phyloP scores from a whole-genome alignment of 2,888 invertebrate species.

The Ochropleura plecta region DNA sequence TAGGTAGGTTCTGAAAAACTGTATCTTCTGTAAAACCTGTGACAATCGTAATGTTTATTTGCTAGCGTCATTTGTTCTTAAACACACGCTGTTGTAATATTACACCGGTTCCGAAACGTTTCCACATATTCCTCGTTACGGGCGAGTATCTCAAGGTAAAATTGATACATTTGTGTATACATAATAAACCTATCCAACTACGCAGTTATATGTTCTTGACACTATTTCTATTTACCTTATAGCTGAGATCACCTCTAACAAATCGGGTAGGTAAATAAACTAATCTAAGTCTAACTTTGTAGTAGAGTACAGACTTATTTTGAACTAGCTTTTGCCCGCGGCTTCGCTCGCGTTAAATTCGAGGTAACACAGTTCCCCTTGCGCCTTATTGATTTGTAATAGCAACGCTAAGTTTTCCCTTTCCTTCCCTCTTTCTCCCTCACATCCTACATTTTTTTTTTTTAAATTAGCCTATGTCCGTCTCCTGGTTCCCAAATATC shows the following conservation, averaged over 20 bases:
- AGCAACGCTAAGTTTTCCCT: no score
- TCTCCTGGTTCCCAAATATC: no score
- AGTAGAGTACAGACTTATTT: background rate
- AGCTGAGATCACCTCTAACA: slow-evolving; percentile 11
- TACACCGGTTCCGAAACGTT: slow-evolving; percentile 55
- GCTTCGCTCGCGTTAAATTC: no score
- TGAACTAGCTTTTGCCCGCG: no score
- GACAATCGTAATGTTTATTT: slow-evolving; percentile 10
- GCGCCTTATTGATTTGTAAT: no score
- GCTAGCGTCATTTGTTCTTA: slow-evolving; percentile 25
- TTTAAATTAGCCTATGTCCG: no score
- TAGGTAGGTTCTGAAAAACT: slow-evolving; percentile 9
- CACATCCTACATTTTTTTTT: no score
- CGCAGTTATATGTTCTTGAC: slow-evolving; percentile 37
- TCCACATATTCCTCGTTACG: slow-evolving; percentile 52
- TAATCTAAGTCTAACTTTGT: slow-evolving; percentile 6
- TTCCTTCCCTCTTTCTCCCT: no score
- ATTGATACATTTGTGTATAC: slow-evolving; percentile 63
- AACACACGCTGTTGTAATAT: slow-evolving; percentile 53
- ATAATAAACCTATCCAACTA: background rate
- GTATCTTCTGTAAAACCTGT: background rate
- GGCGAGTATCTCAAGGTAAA: slow-evolving; percentile 73
- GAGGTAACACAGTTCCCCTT: no score
- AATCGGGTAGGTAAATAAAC: background rate
- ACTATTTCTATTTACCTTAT: slow-evolving; percentile 35